Conservation (phyloP, 2,113 vertebrate genomes). For the Xenotilapia caudafasciata region DNA sequence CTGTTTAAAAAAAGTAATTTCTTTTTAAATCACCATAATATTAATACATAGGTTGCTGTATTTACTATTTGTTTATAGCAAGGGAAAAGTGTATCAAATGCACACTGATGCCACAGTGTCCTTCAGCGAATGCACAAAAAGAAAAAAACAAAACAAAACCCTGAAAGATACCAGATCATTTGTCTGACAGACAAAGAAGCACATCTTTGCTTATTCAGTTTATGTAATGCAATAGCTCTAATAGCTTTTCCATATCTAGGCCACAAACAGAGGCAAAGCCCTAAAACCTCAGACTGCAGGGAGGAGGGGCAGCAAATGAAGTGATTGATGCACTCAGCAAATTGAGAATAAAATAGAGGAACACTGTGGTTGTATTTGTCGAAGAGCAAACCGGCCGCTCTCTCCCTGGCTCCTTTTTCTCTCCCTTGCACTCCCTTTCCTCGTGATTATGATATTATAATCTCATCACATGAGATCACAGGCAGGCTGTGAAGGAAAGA, state of each 20-base stretch:
- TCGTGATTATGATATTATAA: not conserved
- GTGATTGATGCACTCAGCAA: constrained; percentile 40
- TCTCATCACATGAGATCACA: not conserved
- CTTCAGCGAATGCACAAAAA: not conserved
- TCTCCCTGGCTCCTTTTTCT: not conserved
- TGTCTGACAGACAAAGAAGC: not conserved
- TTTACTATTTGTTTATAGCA: not conserved
- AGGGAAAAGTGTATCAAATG: not conserved
- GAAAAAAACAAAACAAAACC: not conserved
- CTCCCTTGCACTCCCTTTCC: not conserved
- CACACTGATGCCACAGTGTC: not conserved
- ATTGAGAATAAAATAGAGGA: constrained; percentile 21
- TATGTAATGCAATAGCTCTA: constrained; percentile 6
- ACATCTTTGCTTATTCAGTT: constrained; percentile 22
- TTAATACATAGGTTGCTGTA: not conserved
- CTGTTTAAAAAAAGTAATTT: accelerated
- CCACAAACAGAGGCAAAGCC: not conserved
- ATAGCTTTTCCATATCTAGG: constrained; percentile 4
- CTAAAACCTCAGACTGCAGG: not conserved
- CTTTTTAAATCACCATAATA: not conserved
- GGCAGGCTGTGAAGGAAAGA: not conserved
- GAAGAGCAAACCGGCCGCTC: not conserved
- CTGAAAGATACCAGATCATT: not conserved
- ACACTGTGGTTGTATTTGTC: not conserved
- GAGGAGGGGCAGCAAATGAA: not conserved